These are phyloP conservation scores for Sphecodes monilicornis DNA, from an alignment of 2,888 invertebrate genomes.

Conservation along the genomic window DNA sequence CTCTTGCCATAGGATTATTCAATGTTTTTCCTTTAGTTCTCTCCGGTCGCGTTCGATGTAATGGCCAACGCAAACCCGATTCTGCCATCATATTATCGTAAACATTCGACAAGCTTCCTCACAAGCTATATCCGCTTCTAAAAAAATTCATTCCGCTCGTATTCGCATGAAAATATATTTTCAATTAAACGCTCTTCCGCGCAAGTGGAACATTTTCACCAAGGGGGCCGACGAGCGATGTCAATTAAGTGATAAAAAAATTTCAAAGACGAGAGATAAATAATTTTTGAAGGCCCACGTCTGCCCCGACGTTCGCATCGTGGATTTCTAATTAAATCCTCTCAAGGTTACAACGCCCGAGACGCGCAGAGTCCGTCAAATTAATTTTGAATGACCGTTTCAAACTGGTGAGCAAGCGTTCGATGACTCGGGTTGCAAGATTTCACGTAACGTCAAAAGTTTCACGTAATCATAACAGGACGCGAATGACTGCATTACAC, in stretches of 20 bases:
- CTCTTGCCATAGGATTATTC: neutral
- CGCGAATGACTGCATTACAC: neutral
- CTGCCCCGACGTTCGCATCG: neutral
- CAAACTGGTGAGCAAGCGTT: neutral
- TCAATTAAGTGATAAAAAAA: neutral
- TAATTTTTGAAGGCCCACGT: neutral
- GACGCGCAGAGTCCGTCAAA: neutral
- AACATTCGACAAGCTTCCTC: neutral
- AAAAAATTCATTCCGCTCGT: neutral
- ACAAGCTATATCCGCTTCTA: neutral
- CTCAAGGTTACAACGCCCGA: neutral
- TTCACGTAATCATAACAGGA: neutral
- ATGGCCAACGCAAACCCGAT: neutral
- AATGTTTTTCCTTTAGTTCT: neutral
- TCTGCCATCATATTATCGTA: neutral
- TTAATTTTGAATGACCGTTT: constrained; percentile 3
- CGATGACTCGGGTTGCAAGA: neutral
- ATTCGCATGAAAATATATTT: neutral
- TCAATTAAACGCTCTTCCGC: neutral
- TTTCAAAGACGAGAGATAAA: neutral
- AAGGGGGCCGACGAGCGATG: neutral
- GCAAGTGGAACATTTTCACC: neutral
- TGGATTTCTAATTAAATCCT: neutral
- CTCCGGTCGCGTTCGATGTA: neutral
- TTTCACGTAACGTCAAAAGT: neutral